These are phyloP conservation scores for Acleris cristana DNA, from an alignment of 2,888 invertebrate genomes.

Conservation along the genomic window DNA sequence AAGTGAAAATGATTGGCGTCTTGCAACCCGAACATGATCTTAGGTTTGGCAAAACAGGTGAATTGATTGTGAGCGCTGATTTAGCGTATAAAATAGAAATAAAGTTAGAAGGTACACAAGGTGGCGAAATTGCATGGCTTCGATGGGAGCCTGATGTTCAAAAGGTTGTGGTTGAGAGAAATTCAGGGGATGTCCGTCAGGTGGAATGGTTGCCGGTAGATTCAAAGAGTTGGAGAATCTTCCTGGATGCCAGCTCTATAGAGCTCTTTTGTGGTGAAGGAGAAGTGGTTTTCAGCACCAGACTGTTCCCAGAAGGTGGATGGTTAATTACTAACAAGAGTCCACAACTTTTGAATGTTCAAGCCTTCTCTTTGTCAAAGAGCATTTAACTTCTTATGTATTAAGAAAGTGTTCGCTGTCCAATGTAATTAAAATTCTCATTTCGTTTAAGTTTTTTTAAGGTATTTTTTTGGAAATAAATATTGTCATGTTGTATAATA, in stretches of 20 bases:
- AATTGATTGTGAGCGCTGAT: slow-evolving; percentile 60
- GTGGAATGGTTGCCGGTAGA: slow-evolving; percentile 67
- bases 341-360: slow-evolving; percentile 54
- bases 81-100: slow-evolving; percentile 57
- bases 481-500: background rate
- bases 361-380: slow-evolving; percentile 60
- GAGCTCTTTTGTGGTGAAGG: slow-evolving; percentile 78
- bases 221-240: slow-evolving; percentile 62
- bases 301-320: slow-evolving; percentile 66
- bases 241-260: slow-evolving; percentile 72
- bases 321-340: slow-evolving; percentile 68
- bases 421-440: slow-evolving; percentile 10
- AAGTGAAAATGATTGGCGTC: slow-evolving; percentile 48
- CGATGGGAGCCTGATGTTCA: slow-evolving; percentile 44
- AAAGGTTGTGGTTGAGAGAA: slow-evolving; percentile 65
- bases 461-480: background rate
- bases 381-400: slow-evolving; percentile 51
- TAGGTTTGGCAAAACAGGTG: slow-evolving; percentile 62
- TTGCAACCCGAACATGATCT: slow-evolving; percentile 47
- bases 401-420: background rate
- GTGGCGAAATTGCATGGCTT: slow-evolving; percentile 51
- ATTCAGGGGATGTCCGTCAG: slow-evolving; percentile 65
- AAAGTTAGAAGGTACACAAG: slow-evolving; percentile 58
- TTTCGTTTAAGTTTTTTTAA: background rate
- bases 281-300: slow-evolving; percentile 74